A percentile compares a stretch with the other conserved stretches of the same genome.
These are phyloP conservation scores for Ctenodactylus gundi DNA, from an alignment of 2,113 vertebrate genomes.

Conservation along the genomic window DNA sequence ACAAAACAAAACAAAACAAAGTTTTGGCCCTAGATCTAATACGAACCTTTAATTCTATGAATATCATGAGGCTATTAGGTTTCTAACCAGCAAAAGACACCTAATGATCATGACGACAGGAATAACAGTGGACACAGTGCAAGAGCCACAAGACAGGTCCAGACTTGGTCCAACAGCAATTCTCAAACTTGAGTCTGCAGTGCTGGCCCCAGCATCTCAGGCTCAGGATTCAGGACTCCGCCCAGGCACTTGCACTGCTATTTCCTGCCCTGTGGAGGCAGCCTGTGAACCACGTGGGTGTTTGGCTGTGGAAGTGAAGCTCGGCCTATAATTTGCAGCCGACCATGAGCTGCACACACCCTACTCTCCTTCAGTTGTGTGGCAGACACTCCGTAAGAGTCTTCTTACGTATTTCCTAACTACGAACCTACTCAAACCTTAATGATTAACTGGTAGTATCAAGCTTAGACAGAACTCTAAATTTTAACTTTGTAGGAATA, in stretches of 20 bases:
- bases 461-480: not conserved
- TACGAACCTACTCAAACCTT: not conserved
- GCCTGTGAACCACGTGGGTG: not conserved
- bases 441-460: not conserved
- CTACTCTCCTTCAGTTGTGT: not conserved
- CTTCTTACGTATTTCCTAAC: not conserved
- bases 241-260: not conserved
- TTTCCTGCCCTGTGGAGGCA: not conserved
- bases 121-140: not conserved
- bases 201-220: not conserved
- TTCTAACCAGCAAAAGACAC: not conserved
- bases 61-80: not conserved
- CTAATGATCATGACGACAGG: not conserved
- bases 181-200: not conserved
- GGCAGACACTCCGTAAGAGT: not conserved
- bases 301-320: not conserved
- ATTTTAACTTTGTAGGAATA: conserved; percentile 1
- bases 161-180: not conserved
- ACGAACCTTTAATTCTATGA: not conserved
- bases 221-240: not conserved
- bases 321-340: not conserved
- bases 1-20: too few relatives aligned
- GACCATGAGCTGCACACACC: not conserved
- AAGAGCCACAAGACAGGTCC: not conserved
- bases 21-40: not conserved